Evolutionary conservation across 1,140 invertebrate genomes (phyloP), one percentile per base, ranked within the genome.

Genomic region (Bilobella aurantiaca): DNA sequence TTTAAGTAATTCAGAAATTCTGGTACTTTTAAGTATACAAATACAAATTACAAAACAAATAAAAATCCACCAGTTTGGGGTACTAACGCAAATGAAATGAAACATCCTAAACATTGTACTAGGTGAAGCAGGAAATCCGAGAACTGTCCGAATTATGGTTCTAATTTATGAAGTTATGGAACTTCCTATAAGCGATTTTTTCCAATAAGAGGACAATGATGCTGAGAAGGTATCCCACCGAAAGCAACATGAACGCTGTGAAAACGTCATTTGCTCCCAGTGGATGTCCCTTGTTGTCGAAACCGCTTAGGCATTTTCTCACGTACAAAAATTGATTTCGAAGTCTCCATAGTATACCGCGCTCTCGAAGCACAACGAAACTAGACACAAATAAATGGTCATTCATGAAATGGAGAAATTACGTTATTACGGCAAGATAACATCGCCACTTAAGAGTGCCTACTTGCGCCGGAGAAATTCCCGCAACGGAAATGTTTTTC

Each of bases 221-320:
- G 32, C 70, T 72, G 1, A 66, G 53, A 5, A 65, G 23, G 34
- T 68, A 73, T 1, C 71, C 71, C 1, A 27, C 66, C 27, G 53
- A n/a, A n/a, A 73, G 56, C 25, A 73, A 67, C 66, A 70, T 68
- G 34, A 68, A 73, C 1, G 71, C 71, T 1, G 71, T 69, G 31
- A 73, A 73, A 5, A 73, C 68, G 37, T 73, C 71, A 14, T 64
- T 66, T 1, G 46, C 29, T 1, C 66, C 68, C 0, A 73, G 56
- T 23, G 64, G 66, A 30, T 58, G 27, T 16, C 68, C 71, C 0
- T 46, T 21, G 47, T 68, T 69, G n/a, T 70, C 64, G 2, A 42
- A 23, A 30, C 60, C 57, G n/a, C 65, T 64, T 14, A 68, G 42
- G 58, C 71, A 73, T 1, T 68, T 42, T 21, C 71, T 21, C 18